A percentile compares a stretch with the other conserved stretches of the same genome.
Evolutionary conservation across 1,140 invertebrate species (phyloP).

Genomic region (Hypsibius dujardini): DNA sequence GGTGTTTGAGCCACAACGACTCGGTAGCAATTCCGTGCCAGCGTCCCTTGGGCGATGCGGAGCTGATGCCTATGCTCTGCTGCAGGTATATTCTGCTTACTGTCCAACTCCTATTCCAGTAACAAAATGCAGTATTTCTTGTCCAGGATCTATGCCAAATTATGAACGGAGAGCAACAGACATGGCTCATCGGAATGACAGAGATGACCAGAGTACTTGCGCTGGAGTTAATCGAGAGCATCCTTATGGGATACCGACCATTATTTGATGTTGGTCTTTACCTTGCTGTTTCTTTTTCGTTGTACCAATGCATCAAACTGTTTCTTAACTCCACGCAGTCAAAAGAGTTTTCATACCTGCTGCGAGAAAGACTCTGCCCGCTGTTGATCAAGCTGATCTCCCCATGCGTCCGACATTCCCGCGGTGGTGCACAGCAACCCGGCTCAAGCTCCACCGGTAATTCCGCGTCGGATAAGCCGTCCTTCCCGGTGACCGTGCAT

Average conservation of each 20-base stretch:
- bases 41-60: constrained; percentile 69
- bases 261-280: constrained; percentile 64
- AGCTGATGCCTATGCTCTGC: constrained; percentile 79
- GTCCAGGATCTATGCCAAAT: constrained; percentile 75
- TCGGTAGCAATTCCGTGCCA: constrained; percentile 51
- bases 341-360: constrained; percentile 73
- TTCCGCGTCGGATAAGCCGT: constrained; percentile 55
- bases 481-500: constrained; percentile 89
- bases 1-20: not conserved
- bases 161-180: constrained; percentile 84
- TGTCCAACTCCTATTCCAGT: constrained; percentile 22
- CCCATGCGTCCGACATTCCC: constrained; percentile 53
- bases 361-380: constrained; percentile 91
- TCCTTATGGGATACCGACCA: constrained; percentile 69
- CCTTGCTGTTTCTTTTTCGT: constrained; percentile 31
- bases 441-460: constrained; percentile 26
- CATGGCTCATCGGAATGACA: constrained; percentile 80
- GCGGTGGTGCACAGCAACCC: constrained; percentile 9
- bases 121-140: constrained; percentile 19
- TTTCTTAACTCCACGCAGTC: constrained; percentile 41
- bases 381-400: constrained; percentile 93
- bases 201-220: constrained; percentile 95
- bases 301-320: too few relatives aligned
- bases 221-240: constrained; percentile 77
- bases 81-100: constrained; percentile 48